A percentile compares a stretch with the other conserved stretches of the same genome.
Conservation (phyloP, 2,797 vertebrate species). For the Triplophysa yarkandensis region DNA sequence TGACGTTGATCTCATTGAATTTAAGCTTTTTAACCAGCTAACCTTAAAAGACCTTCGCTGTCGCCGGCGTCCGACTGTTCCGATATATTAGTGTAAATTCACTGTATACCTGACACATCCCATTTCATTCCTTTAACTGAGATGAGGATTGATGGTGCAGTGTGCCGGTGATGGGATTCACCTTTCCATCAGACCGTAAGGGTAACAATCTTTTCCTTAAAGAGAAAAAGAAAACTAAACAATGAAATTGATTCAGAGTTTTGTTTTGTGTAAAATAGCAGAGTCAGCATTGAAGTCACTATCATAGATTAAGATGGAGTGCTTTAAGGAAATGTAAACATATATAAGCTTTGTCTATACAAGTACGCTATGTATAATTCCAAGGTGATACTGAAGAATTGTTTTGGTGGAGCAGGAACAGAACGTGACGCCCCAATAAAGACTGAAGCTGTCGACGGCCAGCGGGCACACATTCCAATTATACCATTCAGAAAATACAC, state of each 20-base stretch:
- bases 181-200: neutral
- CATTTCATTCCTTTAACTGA: neutral
- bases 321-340: neutral
- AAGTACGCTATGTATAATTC: neutral
- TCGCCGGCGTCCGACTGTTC: neutral
- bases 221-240: neutral
- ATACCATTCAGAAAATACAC: neutral
- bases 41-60: neutral
- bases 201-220: neutral
- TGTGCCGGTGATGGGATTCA: neutral
- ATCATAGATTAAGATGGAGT: neutral
- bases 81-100: constrained; percentile 1
- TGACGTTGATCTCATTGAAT: neutral
- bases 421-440: neutral
- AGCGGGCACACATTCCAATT: neutral
- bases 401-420: neutral
- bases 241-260: neutral
- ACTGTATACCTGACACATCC: constrained; percentile 11
- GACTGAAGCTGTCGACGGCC: neutral
- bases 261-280: neutral
- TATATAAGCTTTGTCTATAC: neutral
- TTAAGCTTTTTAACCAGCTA: neutral
- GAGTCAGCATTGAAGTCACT: no score
- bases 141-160: constrained; percentile 15
- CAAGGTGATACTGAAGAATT: neutral